Base-by-base conservation (phyloP, 2,888 invertebrate species). In the Drosophila paramelanica region DNA sequence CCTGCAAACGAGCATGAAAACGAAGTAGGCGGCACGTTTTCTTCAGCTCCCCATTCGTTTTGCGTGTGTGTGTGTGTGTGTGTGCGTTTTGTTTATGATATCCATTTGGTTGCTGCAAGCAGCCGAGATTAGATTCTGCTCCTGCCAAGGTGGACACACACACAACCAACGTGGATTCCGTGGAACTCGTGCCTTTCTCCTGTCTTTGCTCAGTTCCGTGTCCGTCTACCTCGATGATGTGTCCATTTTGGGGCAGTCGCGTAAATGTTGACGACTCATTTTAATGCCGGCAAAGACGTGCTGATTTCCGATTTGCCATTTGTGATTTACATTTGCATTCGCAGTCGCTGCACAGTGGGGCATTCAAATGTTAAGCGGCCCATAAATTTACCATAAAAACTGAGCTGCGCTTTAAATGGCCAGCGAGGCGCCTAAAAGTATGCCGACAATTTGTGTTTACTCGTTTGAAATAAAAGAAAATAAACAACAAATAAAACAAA, bases 51-150 rank as follows among this genome's bases (percentile, higher is more conserved):
- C n/a, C n/a, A 11, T 36, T 55, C 45, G 23, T 36, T 50, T 74
- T 68, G 55, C 53, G 49, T 66, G 73, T 43, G 64, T 57, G 49
- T 66, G 73, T 43, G 49, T 66, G 73, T 43, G 64, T 57, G 49
- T 66, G 73, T 43, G 64, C 56, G 53, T 62, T 67, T 84, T 73
- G 85, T 88, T 88, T 83, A 87, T 85, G 88, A 59, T 68, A 50
- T 67, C 70, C 88, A 88, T 83, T 83, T 79, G 79, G 79, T 62
- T 61, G 73, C 60, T 69, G 81, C 66, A 55, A 57, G 57, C 59
- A 41, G 61, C 70, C 52, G 88, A 84, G 85, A 88, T 83, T 88
- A 85, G 79, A 66, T 58, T 45, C 47, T 6, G 56, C 45, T 45
- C 38, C 42, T 43, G 7, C 51, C 59, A 64, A 76, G 73, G 65